These are phyloP conservation scores for Parnassius apollo DNA, from an alignment of 2,888 invertebrate species.

Conservation along the genomic window DNA sequence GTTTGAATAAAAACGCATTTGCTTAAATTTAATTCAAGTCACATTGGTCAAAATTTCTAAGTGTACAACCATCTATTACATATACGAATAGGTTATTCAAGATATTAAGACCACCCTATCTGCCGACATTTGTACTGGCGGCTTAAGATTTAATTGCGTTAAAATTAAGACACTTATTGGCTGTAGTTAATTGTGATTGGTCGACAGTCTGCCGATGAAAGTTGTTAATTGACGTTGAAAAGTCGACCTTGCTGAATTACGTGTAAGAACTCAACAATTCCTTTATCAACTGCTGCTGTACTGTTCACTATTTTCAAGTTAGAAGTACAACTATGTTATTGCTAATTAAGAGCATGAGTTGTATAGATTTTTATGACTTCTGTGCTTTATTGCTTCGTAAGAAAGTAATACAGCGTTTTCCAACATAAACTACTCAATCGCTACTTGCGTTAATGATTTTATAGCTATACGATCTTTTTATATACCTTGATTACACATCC, in stretches of 20 bases:
- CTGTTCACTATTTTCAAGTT: background rate
- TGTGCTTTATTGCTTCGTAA: conserved; percentile 10
- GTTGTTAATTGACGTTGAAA: conserved; percentile 30
- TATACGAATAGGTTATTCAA: conserved; percentile 40
- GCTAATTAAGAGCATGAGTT: conserved; percentile 20
- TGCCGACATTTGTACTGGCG: conserved; percentile 32
- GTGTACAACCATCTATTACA: conserved; percentile 57
- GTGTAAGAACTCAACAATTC: background rate
- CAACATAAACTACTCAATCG: conserved; percentile 1
- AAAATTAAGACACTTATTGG: conserved; percentile 26
- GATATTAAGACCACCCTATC: conserved; percentile 33
- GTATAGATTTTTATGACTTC: conserved; percentile 12
- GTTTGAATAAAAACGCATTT: conserved; percentile 15
- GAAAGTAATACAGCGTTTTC: conserved; percentile 17
- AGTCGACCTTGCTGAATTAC: conserved; percentile 21
- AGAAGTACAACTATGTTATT: conserved; percentile 16
- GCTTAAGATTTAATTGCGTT: conserved; percentile 44
- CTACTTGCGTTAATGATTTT: conserved; percentile 11
- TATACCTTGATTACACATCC: conserved; percentile 8
- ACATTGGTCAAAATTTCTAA: conserved; percentile 38
- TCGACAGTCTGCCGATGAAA: conserved; percentile 42
- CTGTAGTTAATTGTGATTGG: conserved; percentile 42
- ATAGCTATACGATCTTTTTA: conserved; percentile 10
- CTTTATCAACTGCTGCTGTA: conserved; percentile 9
- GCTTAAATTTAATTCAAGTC: conserved; percentile 32